These are phyloP conservation scores for Microtus oregoni DNA, from an alignment of 2,113 vertebrate species.

Conservation along the genomic window DNA sequence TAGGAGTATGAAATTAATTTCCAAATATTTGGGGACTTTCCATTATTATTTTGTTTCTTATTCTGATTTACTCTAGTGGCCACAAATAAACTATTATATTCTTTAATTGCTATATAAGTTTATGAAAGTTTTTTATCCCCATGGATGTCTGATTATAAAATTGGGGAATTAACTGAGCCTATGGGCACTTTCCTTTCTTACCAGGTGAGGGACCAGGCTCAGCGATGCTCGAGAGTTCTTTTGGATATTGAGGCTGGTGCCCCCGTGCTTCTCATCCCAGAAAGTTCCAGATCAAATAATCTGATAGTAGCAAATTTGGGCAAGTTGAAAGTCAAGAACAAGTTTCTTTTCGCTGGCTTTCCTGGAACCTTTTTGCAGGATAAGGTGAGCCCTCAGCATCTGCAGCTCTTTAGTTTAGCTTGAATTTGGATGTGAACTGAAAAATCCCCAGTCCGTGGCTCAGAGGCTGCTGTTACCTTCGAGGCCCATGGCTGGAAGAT, in stretches of 20 bases:
- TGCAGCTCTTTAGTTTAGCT: conserved; percentile 80
- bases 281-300: conserved; percentile 94
- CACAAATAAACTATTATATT: not conserved
- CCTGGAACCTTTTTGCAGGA: conserved; percentile 94
- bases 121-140: not conserved
- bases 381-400: conserved; percentile 92
- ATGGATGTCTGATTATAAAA: not conserved
- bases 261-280: conserved; percentile 96
- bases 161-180: not conserved
- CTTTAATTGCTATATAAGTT: conserved; percentile 39
- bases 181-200: conserved; percentile 4
- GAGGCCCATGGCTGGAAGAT: not conserved
- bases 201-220: conserved; percentile 95
- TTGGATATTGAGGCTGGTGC: conserved; percentile 97
- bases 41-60: conserved; percentile 3
- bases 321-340: conserved; percentile 95
- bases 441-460: not conserved
- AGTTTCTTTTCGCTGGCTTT: conserved; percentile 92
- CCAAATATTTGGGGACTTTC: conserved; percentile 36
- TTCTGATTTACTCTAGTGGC: conserved; percentile 41
- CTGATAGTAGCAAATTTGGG: conserved; percentile 97
- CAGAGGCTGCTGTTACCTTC: not conserved
- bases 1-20: conserved; percentile 42
- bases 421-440: not conserved
- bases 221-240: conserved; percentile 92